Conservation (phyloP, 2,888 invertebrate genomes). For the Plebejus argus region DNA sequence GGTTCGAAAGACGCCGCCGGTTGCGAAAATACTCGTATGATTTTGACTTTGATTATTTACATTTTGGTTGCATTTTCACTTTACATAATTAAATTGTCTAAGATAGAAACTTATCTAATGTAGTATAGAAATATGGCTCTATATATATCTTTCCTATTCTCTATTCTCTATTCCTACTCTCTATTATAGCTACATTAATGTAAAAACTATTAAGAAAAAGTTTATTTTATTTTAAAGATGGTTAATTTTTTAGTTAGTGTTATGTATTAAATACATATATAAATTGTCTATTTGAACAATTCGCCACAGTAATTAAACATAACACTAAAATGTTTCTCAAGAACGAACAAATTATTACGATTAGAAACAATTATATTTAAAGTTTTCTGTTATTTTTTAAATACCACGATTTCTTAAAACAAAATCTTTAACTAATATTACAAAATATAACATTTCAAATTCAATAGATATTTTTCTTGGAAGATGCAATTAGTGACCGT, state of each 20-base stretch:
- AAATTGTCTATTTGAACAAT: neutral
- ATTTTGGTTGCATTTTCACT: neutral
- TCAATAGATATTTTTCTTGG: constrained; percentile 22
- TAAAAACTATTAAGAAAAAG: too few species aligned
- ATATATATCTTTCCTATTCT: too few species aligned
- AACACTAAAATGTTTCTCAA: neutral
- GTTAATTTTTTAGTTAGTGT: too few species aligned
- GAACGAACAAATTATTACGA: neutral
- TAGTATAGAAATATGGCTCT: too few species aligned
- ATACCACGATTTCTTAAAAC: neutral
- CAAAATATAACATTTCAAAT: neutral
- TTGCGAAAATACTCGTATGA: neutral
- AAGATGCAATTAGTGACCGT: constrained; percentile 9
- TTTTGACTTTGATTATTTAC: too few species aligned
- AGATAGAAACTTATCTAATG: neutral
- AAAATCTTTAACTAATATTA: neutral
- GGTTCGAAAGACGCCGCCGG: neutral
- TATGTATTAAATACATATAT: neutral
- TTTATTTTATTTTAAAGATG: too few species aligned
- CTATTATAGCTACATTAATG: too few species aligned
- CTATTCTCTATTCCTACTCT: too few species aligned
- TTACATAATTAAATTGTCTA: neutral
- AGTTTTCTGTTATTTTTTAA: neutral
- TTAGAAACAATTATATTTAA: neutral
- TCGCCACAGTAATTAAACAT: neutral